These are phyloP conservation scores for Platalea minor DNA, from an alignment of 2,797 vertebrate species.

Conservation along the genomic window DNA sequence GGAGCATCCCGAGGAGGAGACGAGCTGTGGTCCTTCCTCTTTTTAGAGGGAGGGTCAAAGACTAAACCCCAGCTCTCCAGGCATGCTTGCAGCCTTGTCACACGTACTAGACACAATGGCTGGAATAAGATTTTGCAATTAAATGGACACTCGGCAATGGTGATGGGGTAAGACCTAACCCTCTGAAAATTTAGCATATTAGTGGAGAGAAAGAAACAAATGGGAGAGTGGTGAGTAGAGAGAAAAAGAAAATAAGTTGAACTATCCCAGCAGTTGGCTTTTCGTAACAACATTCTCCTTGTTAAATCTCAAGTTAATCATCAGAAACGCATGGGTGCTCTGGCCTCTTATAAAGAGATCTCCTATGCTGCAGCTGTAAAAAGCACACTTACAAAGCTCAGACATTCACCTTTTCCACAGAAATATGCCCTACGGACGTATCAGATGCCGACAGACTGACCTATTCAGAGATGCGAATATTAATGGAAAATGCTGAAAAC, in stretches of 20 bases:
- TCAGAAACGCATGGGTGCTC: not conserved
- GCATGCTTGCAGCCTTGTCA: not conserved
- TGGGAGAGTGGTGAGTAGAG: not conserved
- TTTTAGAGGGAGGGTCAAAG: not conserved
- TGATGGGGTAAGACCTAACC: not conserved
- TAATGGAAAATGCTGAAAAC: not conserved
- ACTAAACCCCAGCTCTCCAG: not conserved
- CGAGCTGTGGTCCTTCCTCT: not conserved
- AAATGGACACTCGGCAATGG: not conserved
- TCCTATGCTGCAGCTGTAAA: not conserved
- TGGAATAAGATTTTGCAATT: not conserved
- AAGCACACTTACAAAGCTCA: not conserved
- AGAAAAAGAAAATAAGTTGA: not conserved
- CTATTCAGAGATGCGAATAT: not conserved
- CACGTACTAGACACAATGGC: not conserved
- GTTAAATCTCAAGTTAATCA: not conserved
- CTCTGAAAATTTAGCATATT: not conserved
- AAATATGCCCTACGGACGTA: not conserved
- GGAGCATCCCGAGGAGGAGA: not conserved
- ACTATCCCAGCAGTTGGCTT: not conserved
- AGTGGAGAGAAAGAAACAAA: not conserved
- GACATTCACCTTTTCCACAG: not conserved
- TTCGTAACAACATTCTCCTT: not conserved
- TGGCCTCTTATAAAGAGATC: not conserved
- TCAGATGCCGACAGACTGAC: not conserved